Evolutionary conservation across 2,888 invertebrate species (phyloP).

Genomic region (Gymnosoma rotundatum): DNA sequence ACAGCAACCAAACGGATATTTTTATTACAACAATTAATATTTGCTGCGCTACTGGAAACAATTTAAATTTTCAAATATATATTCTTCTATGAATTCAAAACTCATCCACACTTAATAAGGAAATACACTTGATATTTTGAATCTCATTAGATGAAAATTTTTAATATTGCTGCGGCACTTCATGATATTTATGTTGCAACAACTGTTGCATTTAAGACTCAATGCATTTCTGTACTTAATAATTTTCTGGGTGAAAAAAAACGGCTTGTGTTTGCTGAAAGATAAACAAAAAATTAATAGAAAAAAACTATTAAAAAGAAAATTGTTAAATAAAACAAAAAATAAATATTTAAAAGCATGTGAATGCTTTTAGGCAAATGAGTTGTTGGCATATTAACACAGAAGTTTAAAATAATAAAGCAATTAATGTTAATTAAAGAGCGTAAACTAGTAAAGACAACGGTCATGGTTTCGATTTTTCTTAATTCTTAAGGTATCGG

Average conservation of each 20-base stretch:
- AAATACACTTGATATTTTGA: constrained; percentile 55
- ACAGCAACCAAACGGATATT: too few relatives aligned
- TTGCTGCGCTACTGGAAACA: constrained; percentile 23
- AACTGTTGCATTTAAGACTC: constrained; percentile 47
- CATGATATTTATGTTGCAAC: constrained; percentile 21
- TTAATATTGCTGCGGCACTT: constrained; percentile 17
- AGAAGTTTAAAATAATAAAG: constrained; percentile 16
- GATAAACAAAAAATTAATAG: constrained; percentile 39
- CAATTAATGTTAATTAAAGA: background rate
- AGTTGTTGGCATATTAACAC: constrained; percentile 1
- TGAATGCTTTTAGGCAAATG: constrained; percentile 2
- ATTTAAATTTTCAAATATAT: constrained; percentile 12
- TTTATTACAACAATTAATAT: background rate
- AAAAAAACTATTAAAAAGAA: constrained; percentile 27
- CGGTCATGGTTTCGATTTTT: too few relatives aligned
- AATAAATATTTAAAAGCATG: background rate
- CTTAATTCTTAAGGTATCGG: too few relatives aligned
- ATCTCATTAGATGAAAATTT: constrained; percentile 43
- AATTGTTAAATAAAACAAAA: constrained; percentile 16
- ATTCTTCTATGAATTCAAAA: constrained; percentile 26
- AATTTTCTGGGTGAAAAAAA: constrained; percentile 11
- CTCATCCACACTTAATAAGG: constrained; percentile 60
- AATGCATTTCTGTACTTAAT: constrained; percentile 9
- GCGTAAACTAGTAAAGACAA: too few relatives aligned
- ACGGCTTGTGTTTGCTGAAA: constrained; percentile 28